A percentile compares a stretch with the other conserved stretches of the same genome.
Conservation (phyloP, 1,140 invertebrate species). For the Drosophila sproati region DNA sequence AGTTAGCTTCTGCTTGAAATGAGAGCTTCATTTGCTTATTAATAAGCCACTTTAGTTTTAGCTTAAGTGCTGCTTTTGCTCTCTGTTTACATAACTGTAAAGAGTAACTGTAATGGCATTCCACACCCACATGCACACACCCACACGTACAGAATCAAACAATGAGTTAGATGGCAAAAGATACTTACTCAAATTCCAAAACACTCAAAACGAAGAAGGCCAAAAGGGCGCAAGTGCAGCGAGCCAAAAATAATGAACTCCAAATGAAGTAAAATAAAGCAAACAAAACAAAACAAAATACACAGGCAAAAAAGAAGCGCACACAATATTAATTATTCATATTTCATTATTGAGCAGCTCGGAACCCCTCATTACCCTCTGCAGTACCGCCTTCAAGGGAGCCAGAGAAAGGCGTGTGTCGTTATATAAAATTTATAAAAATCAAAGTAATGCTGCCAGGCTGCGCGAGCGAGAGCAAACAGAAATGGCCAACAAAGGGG, state of each 20-base stretch:
- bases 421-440: slow-evolving; percentile 81
- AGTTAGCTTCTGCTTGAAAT: neutral
- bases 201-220: neutral
- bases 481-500: neutral
- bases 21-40: slow-evolving; percentile 3
- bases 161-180: slow-evolving; percentile 14
- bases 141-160: neutral
- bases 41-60: slow-evolving; percentile 22
- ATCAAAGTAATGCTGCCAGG: slow-evolving; percentile 63
- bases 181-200: slow-evolving; percentile 12
- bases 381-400: neutral
- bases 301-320: slow-evolving; percentile 37
- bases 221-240: slow-evolving; percentile 32
- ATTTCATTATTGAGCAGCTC: slow-evolving; percentile 72
- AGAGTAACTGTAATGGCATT: slow-evolving; percentile 8
- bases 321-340: slow-evolving; percentile 78
- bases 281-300: slow-evolving; percentile 11
- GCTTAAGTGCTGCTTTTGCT: slow-evolving; percentile 13
- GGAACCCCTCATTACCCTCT: neutral
- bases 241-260: slow-evolving; percentile 78
- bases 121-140: neutral
- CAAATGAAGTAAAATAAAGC: slow-evolving; percentile 75
- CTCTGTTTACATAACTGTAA: neutral
- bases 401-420: slow-evolving; percentile 50
- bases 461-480: slow-evolving; percentile 5